A percentile compares a stretch with the other conserved stretches of the same genome.
Evolutionary conservation across 2,797 vertebrate species (phyloP).

Genomic region (Karalla daura): DNA sequence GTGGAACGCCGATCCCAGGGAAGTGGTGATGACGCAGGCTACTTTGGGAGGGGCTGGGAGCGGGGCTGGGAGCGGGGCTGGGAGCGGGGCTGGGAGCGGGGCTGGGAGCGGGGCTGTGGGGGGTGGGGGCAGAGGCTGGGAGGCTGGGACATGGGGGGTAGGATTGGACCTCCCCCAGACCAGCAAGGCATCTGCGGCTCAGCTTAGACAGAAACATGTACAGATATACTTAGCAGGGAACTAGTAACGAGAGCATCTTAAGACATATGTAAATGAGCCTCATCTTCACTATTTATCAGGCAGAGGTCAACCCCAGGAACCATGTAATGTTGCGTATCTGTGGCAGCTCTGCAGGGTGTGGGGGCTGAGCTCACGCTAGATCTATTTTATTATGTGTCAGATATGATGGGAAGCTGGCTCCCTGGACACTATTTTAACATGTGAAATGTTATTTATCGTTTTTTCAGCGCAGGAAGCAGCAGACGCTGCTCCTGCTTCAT

Average conservation of each 20-base stretch:
- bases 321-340: no score
- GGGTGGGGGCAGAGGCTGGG: no score
- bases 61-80: conserved; percentile 29
- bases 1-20: conserved; percentile 94
- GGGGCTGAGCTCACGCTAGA: conserved; percentile 43
- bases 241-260: conserved; percentile 76
- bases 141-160: no score
- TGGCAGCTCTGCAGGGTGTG: conserved; percentile 26
- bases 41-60: no score
- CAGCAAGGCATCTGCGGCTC: conserved; percentile 33
- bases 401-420: conserved; percentile 77
- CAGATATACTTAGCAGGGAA: conserved; percentile 83
- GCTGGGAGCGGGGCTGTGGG: conserved; percentile 45
- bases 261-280: conserved; percentile 71
- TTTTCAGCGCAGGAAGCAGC: no score
- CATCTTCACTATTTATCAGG: conserved; percentile 88
- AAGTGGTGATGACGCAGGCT: conserved; percentile 93
- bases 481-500: no score
- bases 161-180: no score
- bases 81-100: conserved; percentile 32
- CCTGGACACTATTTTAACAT: conserved; percentile 81
- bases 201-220: conserved; percentile 75
- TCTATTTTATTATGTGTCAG: conserved; percentile 62
- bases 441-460: conserved; percentile 96
- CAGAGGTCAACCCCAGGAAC: conserved; percentile 59